Evolutionary conservation across 2,888 invertebrate species (phyloP).

Genomic region (Andrena chrysosceles): DNA sequence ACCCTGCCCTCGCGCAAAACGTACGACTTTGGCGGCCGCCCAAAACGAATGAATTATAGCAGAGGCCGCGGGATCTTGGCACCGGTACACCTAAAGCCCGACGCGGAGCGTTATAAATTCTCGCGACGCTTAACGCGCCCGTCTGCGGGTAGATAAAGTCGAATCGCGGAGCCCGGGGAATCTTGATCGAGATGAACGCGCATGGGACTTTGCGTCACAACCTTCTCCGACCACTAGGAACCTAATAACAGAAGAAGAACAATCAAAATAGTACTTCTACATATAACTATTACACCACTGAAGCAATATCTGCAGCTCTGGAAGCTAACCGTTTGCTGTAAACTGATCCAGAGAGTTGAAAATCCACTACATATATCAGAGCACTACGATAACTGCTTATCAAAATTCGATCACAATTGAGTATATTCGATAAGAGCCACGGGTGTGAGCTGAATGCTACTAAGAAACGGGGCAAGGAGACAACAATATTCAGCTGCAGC

Average conservation of each 20-base stretch:
- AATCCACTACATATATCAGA: no score
- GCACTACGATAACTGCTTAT: no score
- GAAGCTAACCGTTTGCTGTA: no score
- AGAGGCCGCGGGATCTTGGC: conserved; percentile 60
- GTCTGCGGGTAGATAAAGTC: conserved; percentile 33
- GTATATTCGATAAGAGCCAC: no score
- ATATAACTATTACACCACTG: no score
- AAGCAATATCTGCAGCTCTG: no score
- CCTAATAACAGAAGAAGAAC: no score
- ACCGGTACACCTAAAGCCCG: conserved; percentile 39
- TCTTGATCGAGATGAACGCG: conserved; percentile 37
- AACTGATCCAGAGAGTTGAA: no score
- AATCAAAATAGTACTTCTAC: no score
- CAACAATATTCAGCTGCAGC: conserved; percentile 2
- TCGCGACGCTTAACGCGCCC: conserved; percentile 54
- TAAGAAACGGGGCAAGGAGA: not conserved
- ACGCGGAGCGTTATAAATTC: conserved; percentile 57
- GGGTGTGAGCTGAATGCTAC: no score
- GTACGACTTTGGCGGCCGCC: conserved; percentile 71
- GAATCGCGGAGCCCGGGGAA: conserved; percentile 32
- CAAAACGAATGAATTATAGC: conserved; percentile 71
- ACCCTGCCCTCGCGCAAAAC: conserved; percentile 62
- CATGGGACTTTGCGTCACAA: not conserved
- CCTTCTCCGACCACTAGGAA: not conserved
- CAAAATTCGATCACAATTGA: no score